A percentile compares a stretch with the other conserved stretches of the same genome.
These are phyloP conservation scores for Cairina moschata DNA, from an alignment of 2,113 vertebrate species.

Conservation along the genomic window DNA sequence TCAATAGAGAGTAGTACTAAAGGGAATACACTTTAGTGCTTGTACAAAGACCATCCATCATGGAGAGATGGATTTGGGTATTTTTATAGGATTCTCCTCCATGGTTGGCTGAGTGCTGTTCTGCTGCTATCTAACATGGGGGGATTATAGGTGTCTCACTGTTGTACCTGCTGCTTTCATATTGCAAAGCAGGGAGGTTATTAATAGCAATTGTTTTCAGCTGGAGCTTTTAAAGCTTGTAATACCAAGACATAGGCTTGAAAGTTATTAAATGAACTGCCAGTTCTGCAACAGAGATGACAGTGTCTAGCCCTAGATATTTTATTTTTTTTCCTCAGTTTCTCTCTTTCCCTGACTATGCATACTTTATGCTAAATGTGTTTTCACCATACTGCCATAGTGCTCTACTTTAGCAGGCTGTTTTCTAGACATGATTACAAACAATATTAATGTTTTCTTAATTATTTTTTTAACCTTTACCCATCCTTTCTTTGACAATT, in stretches of 20 bases:
- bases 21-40: constrained; percentile 72
- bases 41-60: constrained; percentile 67
- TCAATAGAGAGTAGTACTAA: constrained; percentile 70
- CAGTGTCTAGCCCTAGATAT: neutral
- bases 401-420: neutral
- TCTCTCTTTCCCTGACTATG: neutral
- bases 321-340: constrained; percentile 26
- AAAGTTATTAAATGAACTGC: constrained; percentile 56
- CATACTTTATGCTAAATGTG: neutral
- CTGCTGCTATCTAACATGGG: constrained; percentile 54
- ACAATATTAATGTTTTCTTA: neutral
- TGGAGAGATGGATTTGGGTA: constrained; percentile 63
- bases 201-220: constrained; percentile 58
- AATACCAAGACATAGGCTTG: constrained; percentile 19
- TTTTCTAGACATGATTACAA: neutral
- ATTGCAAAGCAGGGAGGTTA: constrained; percentile 46
- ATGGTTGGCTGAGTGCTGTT: constrained; percentile 65
- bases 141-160: constrained; percentile 63
- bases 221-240: constrained; percentile 54
- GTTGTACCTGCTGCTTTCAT: constrained; percentile 50
- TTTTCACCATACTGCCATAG: neutral
- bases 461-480: neutral
- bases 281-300: constrained; percentile 1
- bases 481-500: neutral
- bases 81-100: constrained; percentile 63